phyloP scores from a whole-genome alignment of 2,888 invertebrate genomes.

The Cephus nigrinus region DNA sequence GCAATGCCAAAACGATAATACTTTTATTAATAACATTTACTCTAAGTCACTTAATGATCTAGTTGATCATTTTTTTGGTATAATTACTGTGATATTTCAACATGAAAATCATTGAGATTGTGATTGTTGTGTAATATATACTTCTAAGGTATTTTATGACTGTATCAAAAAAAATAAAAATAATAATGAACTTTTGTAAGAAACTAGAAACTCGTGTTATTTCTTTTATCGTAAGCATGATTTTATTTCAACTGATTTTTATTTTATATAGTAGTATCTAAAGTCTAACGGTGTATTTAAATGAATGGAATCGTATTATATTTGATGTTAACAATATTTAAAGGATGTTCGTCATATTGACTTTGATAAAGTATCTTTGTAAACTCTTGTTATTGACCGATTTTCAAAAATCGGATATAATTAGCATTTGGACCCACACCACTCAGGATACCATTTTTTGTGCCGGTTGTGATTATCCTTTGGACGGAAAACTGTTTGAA shows the following conservation, averaged over 20 bases:
- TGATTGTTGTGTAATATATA: neutral
- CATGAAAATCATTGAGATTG: neutral
- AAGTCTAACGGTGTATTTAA: constrained; percentile 8
- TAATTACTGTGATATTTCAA: neutral
- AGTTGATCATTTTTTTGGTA: neutral
- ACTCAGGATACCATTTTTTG: neutral
- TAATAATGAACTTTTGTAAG: neutral
- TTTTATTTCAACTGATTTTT: constrained; percentile 15
- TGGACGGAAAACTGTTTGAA: neutral
- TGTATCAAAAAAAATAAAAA: neutral
- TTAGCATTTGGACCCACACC: neutral
- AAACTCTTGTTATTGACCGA: neutral
- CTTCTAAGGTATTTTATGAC: neutral
- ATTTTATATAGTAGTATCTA: constrained; percentile 14
- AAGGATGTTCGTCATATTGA: neutral
- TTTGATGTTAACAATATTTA: neutral
- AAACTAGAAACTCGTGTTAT: neutral
- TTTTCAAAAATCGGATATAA: neutral
- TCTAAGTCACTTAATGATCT: neutral
- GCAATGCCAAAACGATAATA: neutral
- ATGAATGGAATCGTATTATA: constrained; percentile 10
- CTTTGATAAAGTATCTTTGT: neutral
- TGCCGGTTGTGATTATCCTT: neutral
- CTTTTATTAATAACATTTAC: neutral
- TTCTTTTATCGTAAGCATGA: constrained; percentile 6